Evolutionary conservation across 2,113 vertebrate genomes (phyloP), one percentile per base, ranked within the genome.

Genomic region (Tinamus guttatus): DNA sequence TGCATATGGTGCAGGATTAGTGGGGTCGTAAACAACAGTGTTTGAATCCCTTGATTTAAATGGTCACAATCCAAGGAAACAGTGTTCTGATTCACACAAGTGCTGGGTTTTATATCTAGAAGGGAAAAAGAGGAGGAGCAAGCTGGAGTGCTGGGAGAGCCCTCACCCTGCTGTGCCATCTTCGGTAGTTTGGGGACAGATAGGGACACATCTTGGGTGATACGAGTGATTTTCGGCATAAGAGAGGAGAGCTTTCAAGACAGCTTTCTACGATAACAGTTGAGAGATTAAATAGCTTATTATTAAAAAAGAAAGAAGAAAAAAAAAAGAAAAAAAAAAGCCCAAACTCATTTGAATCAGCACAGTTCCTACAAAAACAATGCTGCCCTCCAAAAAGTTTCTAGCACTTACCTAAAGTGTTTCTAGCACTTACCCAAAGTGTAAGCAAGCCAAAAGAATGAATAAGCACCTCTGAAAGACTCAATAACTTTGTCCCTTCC

Each of bases 401-500:
- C 77, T 71, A 81, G 27, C 1, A 0, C 83, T 76, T 87, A 34
- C n/a, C 49, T 76, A 41, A 91, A 81, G 68, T 5, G 49, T 81
- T 40, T 40, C 40, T 40, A 40, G 40, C 40, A 0, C 83, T 76
- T 87, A 34, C 36, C 49, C 76, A 49, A 91, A 80, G 69, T 4
- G 51, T 81, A 73, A 93, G 41, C 73, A 73, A 93, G 41, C 73
- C 2, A 2, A 38, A 68, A 73, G 77, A 85, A 90, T 89, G 85
- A 93, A 69, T 93, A 92, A 86, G 69, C 93, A 84, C 83, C 36
- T 92, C 32, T 49, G 83, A 87, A 95, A 68, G 86, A 76, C 85
- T 93, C 80, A 65, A 63, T 90, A 73, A 64, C 59, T 70, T 78
- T 67, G 45, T 92, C 63, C 64, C 58, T 85, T 89, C 32, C 25